Evolutionary conservation across 2,888 invertebrate species (phyloP).

Genomic region (Patella caerulea): DNA sequence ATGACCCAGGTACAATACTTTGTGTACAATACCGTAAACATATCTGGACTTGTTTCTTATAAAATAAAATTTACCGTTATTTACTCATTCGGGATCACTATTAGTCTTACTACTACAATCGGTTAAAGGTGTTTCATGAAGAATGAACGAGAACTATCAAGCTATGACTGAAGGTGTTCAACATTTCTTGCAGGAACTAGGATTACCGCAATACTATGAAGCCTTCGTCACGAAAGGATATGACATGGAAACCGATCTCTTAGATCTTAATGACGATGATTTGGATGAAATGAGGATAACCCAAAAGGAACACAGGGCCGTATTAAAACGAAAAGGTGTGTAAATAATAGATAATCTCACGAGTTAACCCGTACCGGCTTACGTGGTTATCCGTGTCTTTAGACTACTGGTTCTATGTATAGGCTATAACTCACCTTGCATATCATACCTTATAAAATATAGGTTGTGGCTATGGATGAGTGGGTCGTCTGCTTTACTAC

Average conservation of each 20-base stretch:
- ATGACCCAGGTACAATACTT: too few species aligned
- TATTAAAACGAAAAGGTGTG: conserved; percentile 39
- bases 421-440: too few species aligned
- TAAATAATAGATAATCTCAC: background rate
- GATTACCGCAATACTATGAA: conserved; percentile 54
- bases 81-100: too few species aligned
- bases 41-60: background rate
- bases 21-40: background rate
- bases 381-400: too few species aligned
- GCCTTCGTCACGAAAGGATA: conserved; percentile 63
- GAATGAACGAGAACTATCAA: conserved; percentile 28
- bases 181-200: conserved; percentile 51
- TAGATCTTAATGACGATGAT: conserved; percentile 48
- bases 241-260: conserved; percentile 61
- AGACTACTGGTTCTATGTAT: too few species aligned
- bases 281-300: conserved; percentile 56
- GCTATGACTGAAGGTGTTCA: conserved; percentile 53
- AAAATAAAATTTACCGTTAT: too few species aligned
- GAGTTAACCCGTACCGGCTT: too few species aligned
- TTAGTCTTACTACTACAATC: too few species aligned
- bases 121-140: background rate
- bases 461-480: too few species aligned
- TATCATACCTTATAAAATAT: too few species aligned
- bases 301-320: conserved; percentile 44
- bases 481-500: too few species aligned